phyloP scores from a whole-genome alignment of 2,888 invertebrate genomes.

The Drosophila histrio region DNA sequence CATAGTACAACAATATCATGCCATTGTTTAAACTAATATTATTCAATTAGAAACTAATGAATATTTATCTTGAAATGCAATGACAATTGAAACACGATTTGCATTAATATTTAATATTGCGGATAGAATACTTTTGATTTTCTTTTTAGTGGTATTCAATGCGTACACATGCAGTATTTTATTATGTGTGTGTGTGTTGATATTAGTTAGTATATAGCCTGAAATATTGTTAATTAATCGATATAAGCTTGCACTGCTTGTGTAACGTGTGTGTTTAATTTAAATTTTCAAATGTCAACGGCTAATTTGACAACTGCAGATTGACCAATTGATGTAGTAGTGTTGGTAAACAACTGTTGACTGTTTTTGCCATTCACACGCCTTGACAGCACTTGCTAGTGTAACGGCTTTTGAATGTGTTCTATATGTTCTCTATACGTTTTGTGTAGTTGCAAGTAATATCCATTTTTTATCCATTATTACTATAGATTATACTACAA shows the following conservation, averaged over 20 bases:
- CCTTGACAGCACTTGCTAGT: background rate
- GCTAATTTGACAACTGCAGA: background rate
- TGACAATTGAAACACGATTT: background rate
- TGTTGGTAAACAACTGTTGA: background rate
- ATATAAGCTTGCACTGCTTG: background rate
- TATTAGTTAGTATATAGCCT: background rate
- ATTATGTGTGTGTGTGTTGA: background rate
- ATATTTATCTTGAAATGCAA: background rate
- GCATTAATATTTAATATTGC: background rate
- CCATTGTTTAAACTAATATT: background rate
- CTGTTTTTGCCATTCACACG: background rate
- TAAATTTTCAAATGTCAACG: background rate
- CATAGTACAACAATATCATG: background rate
- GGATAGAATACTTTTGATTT: background rate
- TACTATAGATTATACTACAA: no score
- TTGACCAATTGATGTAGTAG: background rate
- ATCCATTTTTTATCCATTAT: no score
- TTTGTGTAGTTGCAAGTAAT: no score
- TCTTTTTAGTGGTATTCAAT: background rate
- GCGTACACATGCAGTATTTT: slow-evolving; percentile 8
- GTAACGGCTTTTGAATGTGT: no score
- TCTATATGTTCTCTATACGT: no score
- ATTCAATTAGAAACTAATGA: slow-evolving; percentile 1
- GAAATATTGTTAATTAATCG: background rate
- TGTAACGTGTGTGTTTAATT: background rate